A percentile compares a stretch with the other conserved stretches of the same genome.
Evolutionary conservation across 2,113 vertebrate species (phyloP).

Genomic region (Elaphurus davidianus): DNA sequence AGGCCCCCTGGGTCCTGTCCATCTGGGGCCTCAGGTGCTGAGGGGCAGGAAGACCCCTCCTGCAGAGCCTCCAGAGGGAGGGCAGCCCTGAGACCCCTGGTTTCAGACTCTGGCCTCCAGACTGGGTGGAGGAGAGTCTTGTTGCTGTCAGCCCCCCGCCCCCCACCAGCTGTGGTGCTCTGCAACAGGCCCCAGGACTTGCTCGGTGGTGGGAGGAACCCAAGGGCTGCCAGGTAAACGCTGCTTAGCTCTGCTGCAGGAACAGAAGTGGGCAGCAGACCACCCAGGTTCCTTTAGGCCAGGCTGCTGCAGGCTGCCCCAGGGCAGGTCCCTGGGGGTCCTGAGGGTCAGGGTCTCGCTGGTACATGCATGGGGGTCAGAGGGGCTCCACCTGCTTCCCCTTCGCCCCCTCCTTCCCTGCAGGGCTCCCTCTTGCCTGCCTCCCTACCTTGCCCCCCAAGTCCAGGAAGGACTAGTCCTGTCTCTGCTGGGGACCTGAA

Average conservation of each 20-base stretch:
- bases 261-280: neutral
- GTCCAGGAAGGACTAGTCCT: neutral
- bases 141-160: neutral
- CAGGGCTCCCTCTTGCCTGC: neutral
- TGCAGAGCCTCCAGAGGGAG: neutral
- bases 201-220: rapidly evolving
- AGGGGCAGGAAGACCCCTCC: neutral
- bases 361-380: neutral
- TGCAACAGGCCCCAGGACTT: neutral
- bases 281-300: neutral
- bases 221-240: neutral
- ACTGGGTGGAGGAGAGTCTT: neutral
- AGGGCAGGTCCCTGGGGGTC: neutral
- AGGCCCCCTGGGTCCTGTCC: neutral
- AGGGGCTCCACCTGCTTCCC: neutral
- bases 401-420: neutral
- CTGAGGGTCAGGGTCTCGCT: neutral
- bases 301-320: neutral
- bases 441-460: rapidly evolving
- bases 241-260: neutral
- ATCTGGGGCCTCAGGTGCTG: neutral
- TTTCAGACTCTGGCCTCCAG: neutral
- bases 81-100: rapidly evolving
- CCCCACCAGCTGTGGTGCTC: neutral
- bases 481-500: neutral